These are phyloP conservation scores for Cheilosia urbana DNA, from an alignment of 2,888 invertebrate species.

Conservation along the genomic window DNA sequence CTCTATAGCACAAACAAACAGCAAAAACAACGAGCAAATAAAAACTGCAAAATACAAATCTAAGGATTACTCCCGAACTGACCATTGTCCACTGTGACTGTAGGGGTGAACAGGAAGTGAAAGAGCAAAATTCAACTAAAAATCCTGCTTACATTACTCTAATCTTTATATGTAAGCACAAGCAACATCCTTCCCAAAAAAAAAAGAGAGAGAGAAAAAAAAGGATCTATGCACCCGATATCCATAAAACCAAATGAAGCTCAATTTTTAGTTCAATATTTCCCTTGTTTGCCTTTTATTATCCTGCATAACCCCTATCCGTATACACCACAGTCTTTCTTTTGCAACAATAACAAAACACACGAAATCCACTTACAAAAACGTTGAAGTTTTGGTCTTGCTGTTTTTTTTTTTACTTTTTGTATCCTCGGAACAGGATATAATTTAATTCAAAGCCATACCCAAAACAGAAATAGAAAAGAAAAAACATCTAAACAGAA, in stretches of 20 bases:
- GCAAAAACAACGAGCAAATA: constrained; percentile 25
- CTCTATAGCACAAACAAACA: constrained; percentile 7
- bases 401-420: constrained; percentile 33
- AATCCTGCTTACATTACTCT: constrained; percentile 47
- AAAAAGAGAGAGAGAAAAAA: background rate
- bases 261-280: constrained; percentile 75
- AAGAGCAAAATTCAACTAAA: constrained; percentile 16
- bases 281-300: constrained; percentile 72
- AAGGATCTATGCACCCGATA: constrained; percentile 54
- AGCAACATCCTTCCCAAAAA: constrained; percentile 29
- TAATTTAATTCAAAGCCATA: constrained; percentile 74
- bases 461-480: constrained; percentile 54
- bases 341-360: constrained; percentile 55
- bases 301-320: constrained; percentile 49
- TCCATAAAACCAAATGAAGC: constrained; percentile 75
- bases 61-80: constrained; percentile 31
- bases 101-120: background rate
- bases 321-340: background rate
- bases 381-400: constrained; percentile 46
- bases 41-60: constrained; percentile 22
- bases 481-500: constrained; percentile 62
- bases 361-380: constrained; percentile 67
- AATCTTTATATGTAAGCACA: constrained; percentile 68
- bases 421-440: constrained; percentile 69
- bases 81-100: constrained; percentile 51